Evolutionary conservation across 1,140 invertebrate species (phyloP), one percentile per base, ranked within the genome.

Genomic region (Caerostris darwini): DNA sequence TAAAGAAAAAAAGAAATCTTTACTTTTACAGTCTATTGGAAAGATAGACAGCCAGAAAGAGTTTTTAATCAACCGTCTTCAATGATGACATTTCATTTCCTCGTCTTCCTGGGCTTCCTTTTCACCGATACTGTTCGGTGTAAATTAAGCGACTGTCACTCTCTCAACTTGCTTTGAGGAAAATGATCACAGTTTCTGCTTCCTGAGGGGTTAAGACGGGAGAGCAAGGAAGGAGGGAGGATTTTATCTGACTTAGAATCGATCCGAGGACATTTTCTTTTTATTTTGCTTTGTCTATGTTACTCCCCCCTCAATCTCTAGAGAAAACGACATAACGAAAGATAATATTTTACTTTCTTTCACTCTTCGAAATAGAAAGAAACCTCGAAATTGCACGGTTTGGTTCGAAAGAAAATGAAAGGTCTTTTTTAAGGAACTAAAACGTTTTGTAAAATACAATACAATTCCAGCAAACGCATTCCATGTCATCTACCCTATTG

Each of bases 391-490:
- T 77, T 77, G 50, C 50, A 77, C 2, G 50, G 71, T 53, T 19
- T 50, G 53, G 71, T 14, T 77, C 71, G 34, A 34, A 10, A 77
- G 71, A 77, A 77, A 77, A 77, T 77, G 71, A 77, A 77, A 77
- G 71, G 71, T 50, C 71, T 77, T 77, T 34, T 77, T 77, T 77
- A 77, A 77, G 71, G 71, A 77, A 77, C 71, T 77, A 77, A 77
- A 77, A 53, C 71, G 71, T 34, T 77, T 77, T 77, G 71, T 77
- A 77, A 77, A 53, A 77, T 77, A 53, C 71, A 77, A 77, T 77
- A 77, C 71, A 77, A 77, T 77, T 77, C 53, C 71, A 12, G 8
- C 71, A 8, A 77, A 77, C 10, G 71, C 10, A 77, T 77, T 77
- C 71, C 71, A 12, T 50, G 71, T 77, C 71, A 77, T 77, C 50